These are phyloP conservation scores for Rhincodon typus DNA, from an alignment of 2,797 vertebrate species.

Conservation along the genomic window DNA sequence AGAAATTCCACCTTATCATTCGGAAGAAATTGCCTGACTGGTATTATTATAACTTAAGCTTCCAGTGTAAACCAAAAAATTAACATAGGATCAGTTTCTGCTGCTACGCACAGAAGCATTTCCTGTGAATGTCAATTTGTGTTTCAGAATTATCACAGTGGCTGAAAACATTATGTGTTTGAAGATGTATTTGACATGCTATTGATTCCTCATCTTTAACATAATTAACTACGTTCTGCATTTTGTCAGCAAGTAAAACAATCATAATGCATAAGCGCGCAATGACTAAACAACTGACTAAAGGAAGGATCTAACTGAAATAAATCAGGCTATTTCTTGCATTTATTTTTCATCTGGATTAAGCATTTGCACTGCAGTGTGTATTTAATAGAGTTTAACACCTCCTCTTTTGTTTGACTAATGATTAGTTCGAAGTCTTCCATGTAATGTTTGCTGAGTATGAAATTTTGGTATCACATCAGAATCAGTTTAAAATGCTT, in stretches of 20 bases:
- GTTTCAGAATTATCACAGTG: not conserved
- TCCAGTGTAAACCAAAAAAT: not conserved
- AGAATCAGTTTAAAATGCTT: not conserved
- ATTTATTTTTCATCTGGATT: not conserved
- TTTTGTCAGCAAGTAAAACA: not conserved
- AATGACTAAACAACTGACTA: not conserved
- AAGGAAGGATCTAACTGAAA: not conserved
- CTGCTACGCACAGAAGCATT: not conserved
- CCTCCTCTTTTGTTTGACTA: not conserved
- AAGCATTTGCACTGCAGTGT: not conserved
- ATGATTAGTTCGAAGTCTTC: not conserved
- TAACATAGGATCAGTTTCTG: not conserved
- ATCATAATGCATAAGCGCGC: not conserved
- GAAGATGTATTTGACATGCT: not conserved
- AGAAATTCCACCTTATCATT: not conserved
- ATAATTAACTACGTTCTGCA: not conserved
- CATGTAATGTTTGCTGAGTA: not conserved
- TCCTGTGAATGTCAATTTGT: not conserved
- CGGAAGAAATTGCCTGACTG: not conserved
- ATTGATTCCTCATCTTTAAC: not conserved
- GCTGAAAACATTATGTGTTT: not conserved
- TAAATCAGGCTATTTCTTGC: not conserved
- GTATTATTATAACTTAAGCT: not conserved
- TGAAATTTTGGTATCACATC: not conserved
- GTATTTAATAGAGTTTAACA: not conserved